Evolutionary conservation across 1,140 invertebrate species (phyloP).

Genomic region (Lepidostoma basale): DNA sequence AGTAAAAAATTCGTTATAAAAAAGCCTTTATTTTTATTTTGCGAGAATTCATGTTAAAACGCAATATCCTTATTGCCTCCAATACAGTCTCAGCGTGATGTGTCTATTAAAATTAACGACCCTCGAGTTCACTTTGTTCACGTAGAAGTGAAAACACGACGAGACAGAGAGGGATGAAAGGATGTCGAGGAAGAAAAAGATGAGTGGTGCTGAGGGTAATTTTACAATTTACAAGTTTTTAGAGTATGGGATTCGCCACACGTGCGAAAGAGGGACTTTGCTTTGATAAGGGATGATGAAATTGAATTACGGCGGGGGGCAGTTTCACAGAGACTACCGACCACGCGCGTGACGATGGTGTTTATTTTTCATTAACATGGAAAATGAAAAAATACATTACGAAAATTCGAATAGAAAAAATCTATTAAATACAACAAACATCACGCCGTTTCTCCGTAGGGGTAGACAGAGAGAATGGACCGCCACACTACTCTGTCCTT

Average conservation of each 20-base stretch:
- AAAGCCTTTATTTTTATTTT: too few relatives aligned
- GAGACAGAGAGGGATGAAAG: background rate
- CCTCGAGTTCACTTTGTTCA: background rate
- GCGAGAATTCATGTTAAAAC: background rate
- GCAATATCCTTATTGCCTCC: background rate
- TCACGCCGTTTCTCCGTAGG: too few relatives aligned
- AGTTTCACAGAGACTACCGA: too few relatives aligned
- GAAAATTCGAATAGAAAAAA: too few relatives aligned
- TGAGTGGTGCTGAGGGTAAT: background rate
- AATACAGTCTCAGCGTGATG: background rate
- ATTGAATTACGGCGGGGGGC: too few relatives aligned
- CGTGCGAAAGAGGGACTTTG: constrained; percentile 19
- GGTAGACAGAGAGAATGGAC: too few relatives aligned
- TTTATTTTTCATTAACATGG: too few relatives aligned
- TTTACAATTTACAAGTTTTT: background rate
- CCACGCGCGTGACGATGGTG: too few relatives aligned
- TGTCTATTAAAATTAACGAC: background rate
- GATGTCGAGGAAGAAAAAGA: background rate
- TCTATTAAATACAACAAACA: too few relatives aligned
- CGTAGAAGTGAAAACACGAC: background rate
- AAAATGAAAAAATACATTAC: too few relatives aligned
- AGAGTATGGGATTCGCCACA: constrained; percentile 14
- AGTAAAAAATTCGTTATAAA: too few relatives aligned
- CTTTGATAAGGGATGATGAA: constrained; percentile 29
- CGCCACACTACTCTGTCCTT: too few relatives aligned